Evolutionary conservation across 2,797 vertebrate species (phyloP), one percentile per base, ranked within the genome.

Genomic region (Lateolabrax maculatus): DNA sequence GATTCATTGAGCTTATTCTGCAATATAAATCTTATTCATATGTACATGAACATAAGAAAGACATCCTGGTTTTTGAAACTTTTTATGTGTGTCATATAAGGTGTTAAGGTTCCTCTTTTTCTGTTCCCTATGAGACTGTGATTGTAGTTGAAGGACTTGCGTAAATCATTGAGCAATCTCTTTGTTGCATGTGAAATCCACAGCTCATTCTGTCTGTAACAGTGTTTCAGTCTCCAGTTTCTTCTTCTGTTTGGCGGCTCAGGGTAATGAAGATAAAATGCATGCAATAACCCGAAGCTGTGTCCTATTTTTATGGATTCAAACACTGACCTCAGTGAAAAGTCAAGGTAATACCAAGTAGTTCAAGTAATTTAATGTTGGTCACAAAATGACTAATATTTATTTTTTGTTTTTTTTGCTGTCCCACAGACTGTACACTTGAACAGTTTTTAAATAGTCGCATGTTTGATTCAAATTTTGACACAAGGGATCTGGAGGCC

Each of bases 341-440:
- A 70, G 80, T 84, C 29, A 85, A 85, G 86, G 94, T 93, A 93
- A 87, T 86, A 61, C 51, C 2, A 11, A 21, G 23, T 12, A n/a
- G 3, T 39, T 72, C 0, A 2, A 34, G 2, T 52, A 3, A 27
- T 19, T 52, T 16, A 5, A 16, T 46, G 4, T n/a, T 48, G 37
- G 8, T 58, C 0, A 11, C 6, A 21, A 44, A 52, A 44, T 3
- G 0, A 37, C 34, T 19, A 4, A 9, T 8, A 0, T 21, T 52
- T 21, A 11, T 44, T 1, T 36, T 58, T n/a, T n/a, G n/a, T n/a
- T n/a, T n/a, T 41, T 57, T 4, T 11, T 58, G 1, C 27, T 48
- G 2, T 71, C 31, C 64, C 41, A 4, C 67, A 91, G 87, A 61
- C 1, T 93, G 93, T 46, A 76, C 72, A 9, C 77, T 29, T 57